A percentile compares a stretch with the other conserved stretches of the same genome.
These are phyloP conservation scores for Oikopleura vanhoeffeni DNA, from an alignment of 23 tunicate species.

Conservation along the genomic window DNA sequence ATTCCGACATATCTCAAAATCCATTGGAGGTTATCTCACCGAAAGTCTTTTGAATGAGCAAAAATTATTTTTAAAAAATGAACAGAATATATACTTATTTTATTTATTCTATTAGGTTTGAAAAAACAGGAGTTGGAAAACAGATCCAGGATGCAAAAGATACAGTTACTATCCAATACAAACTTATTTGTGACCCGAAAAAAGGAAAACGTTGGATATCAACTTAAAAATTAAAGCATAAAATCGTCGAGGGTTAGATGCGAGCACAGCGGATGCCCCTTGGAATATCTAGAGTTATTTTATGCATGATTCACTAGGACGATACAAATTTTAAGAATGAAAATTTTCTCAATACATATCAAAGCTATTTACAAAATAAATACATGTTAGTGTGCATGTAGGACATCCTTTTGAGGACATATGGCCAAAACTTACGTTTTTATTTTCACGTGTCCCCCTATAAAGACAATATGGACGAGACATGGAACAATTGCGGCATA, in stretches of 20 bases:
- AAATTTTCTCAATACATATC: too few species aligned
- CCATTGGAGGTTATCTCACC: too few species aligned
- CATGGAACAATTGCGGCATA: too few species aligned
- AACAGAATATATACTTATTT: background rate
- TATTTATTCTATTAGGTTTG: background rate
- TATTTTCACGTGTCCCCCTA: too few species aligned
- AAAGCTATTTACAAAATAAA: too few species aligned
- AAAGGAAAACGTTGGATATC: conserved; percentile 94
- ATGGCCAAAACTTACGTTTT: too few species aligned
- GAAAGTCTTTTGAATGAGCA: too few species aligned
- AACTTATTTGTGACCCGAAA: conserved; percentile 82
- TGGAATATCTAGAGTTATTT: conserved; percentile 60
- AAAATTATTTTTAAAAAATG: background rate
- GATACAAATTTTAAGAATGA: too few species aligned
- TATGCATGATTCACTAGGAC: conserved; percentile 72
- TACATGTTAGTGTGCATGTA: too few species aligned
- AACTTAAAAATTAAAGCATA: conserved; percentile 68
- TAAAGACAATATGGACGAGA: too few species aligned
- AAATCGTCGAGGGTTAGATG: conserved; percentile 77
- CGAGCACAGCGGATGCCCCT: conserved; percentile 89
- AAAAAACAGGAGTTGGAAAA: conserved; percentile 69
- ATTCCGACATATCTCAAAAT: too few species aligned
- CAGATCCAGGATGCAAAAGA: conserved; percentile 46
- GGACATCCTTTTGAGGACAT: too few species aligned
- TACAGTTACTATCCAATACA: conserved; percentile 66